phyloP scores from a whole-genome alignment of 2,113 vertebrate species.

The Sminthopsis crassicaudata region DNA sequence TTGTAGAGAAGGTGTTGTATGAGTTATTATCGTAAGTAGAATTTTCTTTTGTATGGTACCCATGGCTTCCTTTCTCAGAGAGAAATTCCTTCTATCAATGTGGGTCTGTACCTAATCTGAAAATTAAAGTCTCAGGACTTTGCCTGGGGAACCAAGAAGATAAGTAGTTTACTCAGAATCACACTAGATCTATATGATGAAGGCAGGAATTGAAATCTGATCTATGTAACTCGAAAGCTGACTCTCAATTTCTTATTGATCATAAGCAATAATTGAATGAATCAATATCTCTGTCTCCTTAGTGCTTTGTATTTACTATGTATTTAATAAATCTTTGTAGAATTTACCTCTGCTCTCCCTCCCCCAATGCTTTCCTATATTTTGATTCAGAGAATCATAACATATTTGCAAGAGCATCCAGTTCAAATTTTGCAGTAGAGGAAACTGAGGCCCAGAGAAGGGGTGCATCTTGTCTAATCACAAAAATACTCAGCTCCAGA shows the following conservation, averaged over 20 bases:
- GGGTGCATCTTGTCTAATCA: background rate
- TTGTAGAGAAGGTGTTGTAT: background rate
- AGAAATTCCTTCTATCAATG: background rate
- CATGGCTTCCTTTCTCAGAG: background rate
- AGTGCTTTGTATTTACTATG: background rate
- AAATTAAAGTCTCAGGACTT: background rate
- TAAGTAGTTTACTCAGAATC: background rate
- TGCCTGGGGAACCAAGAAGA: background rate
- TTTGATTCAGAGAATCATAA: background rate
- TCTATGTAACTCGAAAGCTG: background rate
- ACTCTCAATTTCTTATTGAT: background rate
- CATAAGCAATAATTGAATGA: background rate
- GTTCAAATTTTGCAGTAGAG: background rate
- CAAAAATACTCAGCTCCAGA: background rate
- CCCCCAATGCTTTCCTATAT: background rate
- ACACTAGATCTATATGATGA: background rate
- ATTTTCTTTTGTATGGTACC: background rate
- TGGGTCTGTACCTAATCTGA: background rate
- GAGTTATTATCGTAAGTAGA: background rate
- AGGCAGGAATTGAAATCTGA: background rate
- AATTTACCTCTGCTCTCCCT: background rate
- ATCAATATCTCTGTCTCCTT: background rate
- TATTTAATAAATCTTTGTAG: background rate
- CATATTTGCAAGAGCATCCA: background rate
- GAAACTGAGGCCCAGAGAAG: background rate